Evolutionary conservation across 2,113 vertebrate species (phyloP).

Genomic region (Argyrosomus japonicus): DNA sequence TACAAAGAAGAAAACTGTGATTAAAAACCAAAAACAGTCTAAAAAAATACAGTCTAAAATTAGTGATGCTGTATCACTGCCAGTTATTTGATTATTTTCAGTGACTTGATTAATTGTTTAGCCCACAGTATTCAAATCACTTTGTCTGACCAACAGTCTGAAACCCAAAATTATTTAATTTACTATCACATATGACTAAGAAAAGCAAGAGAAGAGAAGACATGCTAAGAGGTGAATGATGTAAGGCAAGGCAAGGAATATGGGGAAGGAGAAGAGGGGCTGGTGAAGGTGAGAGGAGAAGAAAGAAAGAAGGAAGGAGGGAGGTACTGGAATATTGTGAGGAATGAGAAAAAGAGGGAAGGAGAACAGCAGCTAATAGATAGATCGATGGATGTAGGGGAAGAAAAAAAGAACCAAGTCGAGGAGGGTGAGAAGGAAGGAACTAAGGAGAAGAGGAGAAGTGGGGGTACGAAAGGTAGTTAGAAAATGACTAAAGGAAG

Average conservation of each 20-base stretch:
- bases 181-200: neutral
- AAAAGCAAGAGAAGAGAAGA: neutral
- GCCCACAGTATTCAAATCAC: neutral
- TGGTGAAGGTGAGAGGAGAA: neutral
- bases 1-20: too few relatives aligned
- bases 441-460: neutral
- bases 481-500: too few relatives aligned
- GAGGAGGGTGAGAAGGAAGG: neutral
- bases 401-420: neutral
- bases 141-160: neutral
- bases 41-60: neutral
- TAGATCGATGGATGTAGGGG: neutral
- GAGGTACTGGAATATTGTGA: neutral
- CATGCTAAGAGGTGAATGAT: neutral
- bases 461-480: neutral
- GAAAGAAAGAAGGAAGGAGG: neutral
- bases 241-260: neutral
- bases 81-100: neutral
- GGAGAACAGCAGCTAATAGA: neutral
- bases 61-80: neutral
- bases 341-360: too few relatives aligned
- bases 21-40: too few relatives aligned
- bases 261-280: neutral
- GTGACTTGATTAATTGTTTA: neutral
- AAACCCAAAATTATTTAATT: neutral